A percentile compares a stretch with the other conserved stretches of the same genome.
Conservation (phyloP, 2,888 invertebrate genomes). For the Drosophila sordidapex region DNA sequence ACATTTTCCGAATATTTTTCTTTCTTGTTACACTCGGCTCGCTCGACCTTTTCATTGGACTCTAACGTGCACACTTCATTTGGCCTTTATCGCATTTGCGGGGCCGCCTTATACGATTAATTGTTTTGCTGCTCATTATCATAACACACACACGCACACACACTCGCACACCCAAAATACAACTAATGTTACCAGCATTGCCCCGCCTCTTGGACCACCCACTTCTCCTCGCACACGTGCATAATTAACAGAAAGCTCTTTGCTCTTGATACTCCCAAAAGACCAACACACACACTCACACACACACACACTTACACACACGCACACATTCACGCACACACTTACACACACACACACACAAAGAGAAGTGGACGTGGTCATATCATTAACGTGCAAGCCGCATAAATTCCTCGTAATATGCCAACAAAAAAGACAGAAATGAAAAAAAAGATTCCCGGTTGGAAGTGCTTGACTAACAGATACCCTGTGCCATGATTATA, state of each 20-base stretch:
- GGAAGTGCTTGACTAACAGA: background rate
- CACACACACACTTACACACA: background rate
- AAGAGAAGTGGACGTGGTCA: conserved; percentile 45
- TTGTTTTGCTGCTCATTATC: conserved; percentile 65
- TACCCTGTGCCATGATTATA: background rate
- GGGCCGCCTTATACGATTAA: conserved; percentile 63
- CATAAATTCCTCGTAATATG: conserved; percentile 60
- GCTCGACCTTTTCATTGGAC: conserved; percentile 34
- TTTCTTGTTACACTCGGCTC: background rate
- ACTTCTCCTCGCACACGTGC: conserved; percentile 52
- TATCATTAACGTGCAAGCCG: conserved; percentile 71
- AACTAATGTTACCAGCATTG: conserved; percentile 56
- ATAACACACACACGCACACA: conserved; percentile 43
- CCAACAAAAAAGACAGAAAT: conserved; percentile 23
- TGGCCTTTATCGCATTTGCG: conserved; percentile 58
- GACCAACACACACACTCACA: background rate
- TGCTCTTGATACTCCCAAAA: conserved; percentile 16
- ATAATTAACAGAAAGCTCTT: conserved; percentile 61
- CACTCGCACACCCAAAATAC: conserved; percentile 18
- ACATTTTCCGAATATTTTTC: conserved; percentile 45
- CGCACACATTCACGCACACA: background rate
- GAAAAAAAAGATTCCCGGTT: background rate
- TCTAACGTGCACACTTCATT: conserved; percentile 43
- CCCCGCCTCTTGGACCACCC: background rate
- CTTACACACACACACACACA: background rate